Evolutionary conservation across 2,888 invertebrate genomes (phyloP).

Genomic region (Branchipolynoe longqiensis): DNA sequence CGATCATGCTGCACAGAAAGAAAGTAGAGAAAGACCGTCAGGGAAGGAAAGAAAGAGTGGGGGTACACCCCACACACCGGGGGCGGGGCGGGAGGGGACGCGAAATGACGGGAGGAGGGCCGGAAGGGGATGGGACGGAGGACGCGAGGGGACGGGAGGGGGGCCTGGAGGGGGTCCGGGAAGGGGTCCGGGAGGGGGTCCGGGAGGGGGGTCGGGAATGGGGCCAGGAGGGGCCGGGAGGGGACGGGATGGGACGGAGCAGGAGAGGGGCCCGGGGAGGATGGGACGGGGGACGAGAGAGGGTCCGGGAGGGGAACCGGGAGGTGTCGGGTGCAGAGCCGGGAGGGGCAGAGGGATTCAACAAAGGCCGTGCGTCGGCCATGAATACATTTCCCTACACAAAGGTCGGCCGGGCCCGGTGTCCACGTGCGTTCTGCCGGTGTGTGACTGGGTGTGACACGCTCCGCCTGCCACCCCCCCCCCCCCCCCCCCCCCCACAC

Average conservation of each 20-base stretch:
- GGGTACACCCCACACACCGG: too few relatives aligned
- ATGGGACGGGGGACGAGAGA: not conserved
- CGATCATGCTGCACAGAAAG: too few relatives aligned
- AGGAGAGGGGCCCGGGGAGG: not conserved
- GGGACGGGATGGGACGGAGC: not conserved
- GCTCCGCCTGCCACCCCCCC: constrained; percentile 11
- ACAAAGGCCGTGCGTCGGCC: constrained; percentile 14
- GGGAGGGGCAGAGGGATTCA: constrained; percentile 1
- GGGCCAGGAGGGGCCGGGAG: too few relatives aligned
- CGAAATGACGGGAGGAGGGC: too few relatives aligned
- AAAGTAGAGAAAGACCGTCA: too few relatives aligned
- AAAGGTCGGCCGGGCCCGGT: not conserved
- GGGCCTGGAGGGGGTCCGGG: too few relatives aligned
- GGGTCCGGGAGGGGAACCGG: not conserved
- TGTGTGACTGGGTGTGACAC: constrained; percentile 18
- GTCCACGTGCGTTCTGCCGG: not conserved
- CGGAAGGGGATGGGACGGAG: too few relatives aligned
- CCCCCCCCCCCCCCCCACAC: not conserved
- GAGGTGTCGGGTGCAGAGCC: too few relatives aligned
- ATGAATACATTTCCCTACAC: constrained; percentile 21
- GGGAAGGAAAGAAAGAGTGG: too few relatives aligned
- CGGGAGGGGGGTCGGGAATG: not conserved
- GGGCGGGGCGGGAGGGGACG: too few relatives aligned
- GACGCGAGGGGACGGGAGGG: too few relatives aligned
- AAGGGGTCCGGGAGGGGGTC: not conserved